A percentile compares a stretch with the other conserved stretches of the same genome.
Conservation (phyloP, 2,113 vertebrate genomes). For the Sturnira hondurensis region DNA sequence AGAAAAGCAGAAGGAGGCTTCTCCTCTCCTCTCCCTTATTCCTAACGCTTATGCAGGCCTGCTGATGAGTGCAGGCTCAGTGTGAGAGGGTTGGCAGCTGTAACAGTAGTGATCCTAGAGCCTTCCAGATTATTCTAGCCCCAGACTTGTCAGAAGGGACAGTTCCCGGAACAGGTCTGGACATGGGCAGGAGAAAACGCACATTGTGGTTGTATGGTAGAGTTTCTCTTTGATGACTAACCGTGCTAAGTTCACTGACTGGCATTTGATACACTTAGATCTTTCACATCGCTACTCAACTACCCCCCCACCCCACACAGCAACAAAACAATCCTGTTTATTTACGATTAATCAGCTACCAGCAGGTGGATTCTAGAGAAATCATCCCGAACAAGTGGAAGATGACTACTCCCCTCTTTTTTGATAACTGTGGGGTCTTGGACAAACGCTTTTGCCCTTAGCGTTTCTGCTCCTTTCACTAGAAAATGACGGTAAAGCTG, state of each 20-base stretch:
- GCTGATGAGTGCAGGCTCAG: background rate
- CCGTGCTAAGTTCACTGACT: background rate
- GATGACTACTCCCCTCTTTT: background rate
- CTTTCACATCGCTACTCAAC: background rate
- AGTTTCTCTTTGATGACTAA: background rate
- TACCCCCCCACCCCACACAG: rapidly evolving
- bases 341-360: background rate
- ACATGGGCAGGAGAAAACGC: background rate
- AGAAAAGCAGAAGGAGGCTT: background rate
- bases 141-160: background rate
- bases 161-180: background rate
- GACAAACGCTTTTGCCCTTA: background rate
- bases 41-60: background rate
- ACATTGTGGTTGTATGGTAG: background rate
- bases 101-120: background rate
- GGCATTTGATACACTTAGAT: background rate
- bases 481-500: background rate
- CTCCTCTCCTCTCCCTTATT: background rate
- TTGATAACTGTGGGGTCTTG: background rate
- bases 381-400: background rate
- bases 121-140: background rate
- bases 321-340: background rate
- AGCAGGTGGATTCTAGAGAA: background rate
- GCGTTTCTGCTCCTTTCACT: background rate
- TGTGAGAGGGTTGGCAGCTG: background rate